These are phyloP conservation scores for Gadopsis marmoratus DNA, from an alignment of 2,797 vertebrate genomes.

Conservation along the genomic window DNA sequence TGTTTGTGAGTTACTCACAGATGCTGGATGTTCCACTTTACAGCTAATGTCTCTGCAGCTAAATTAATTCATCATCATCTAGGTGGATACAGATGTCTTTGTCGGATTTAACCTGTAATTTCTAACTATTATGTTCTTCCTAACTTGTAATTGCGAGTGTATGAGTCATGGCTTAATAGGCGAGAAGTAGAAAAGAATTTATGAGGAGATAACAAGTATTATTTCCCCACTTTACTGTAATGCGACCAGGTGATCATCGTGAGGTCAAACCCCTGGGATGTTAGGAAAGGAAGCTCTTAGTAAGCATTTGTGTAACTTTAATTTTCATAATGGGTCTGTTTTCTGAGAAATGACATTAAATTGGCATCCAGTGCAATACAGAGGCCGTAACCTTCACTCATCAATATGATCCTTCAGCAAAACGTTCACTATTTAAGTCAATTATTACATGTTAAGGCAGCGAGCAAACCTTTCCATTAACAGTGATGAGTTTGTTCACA, in stretches of 20 bases:
- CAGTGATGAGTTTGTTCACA: neutral
- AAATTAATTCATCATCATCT: slow-evolving; percentile 43
- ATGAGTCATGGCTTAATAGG: slow-evolving; percentile 58
- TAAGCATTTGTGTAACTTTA: slow-evolving; percentile 34
- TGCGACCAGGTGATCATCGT: neutral
- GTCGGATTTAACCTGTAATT: slow-evolving; percentile 52
- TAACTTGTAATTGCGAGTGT: slow-evolving; percentile 46
- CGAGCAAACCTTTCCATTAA: neutral
- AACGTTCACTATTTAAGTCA: neutral
- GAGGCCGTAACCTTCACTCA: neutral
- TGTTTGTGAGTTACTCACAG: slow-evolving; percentile 10
- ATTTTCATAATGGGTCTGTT: slow-evolving; percentile 23
- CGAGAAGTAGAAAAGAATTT: slow-evolving; percentile 22
- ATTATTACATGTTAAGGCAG: neutral
- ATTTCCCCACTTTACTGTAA: slow-evolving; percentile 50
- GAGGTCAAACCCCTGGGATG: slow-evolving; percentile 16
- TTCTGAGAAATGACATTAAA: slow-evolving; percentile 21
- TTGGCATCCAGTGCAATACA: neutral
- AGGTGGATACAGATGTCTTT: slow-evolving; percentile 37
- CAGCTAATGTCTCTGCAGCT: neutral
- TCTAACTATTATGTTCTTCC: slow-evolving; percentile 31
- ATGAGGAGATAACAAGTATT: slow-evolving; percentile 8
- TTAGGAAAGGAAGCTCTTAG: slow-evolving; percentile 9
- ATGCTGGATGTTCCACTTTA: neutral
- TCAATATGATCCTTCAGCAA: neutral